These are phyloP conservation scores for Notolabrus celidotus DNA, from an alignment of 2,797 vertebrate species.

Conservation along the genomic window DNA sequence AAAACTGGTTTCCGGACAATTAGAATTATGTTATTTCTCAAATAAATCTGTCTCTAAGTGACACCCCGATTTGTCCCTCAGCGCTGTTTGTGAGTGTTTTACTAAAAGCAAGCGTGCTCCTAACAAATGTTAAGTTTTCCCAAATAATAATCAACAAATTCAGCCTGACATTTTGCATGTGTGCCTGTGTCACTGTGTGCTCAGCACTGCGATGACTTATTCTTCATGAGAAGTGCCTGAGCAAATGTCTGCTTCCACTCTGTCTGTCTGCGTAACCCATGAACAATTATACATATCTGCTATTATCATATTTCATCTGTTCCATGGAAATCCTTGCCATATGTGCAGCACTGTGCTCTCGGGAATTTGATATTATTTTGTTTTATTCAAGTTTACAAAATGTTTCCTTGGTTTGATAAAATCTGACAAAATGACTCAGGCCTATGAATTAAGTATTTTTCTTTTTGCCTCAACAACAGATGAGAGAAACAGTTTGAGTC, in stretches of 20 bases:
- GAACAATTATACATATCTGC: slow-evolving; percentile 37
- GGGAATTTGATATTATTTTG: slow-evolving; percentile 28
- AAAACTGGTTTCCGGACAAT: slow-evolving; percentile 64
- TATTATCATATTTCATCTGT: slow-evolving; percentile 40
- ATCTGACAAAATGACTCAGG: slow-evolving; percentile 49
- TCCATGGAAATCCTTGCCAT: slow-evolving; percentile 35
- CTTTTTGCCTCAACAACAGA: slow-evolving; percentile 17
- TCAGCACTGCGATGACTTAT: slow-evolving; percentile 9
- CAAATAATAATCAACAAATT: slow-evolving; percentile 15
- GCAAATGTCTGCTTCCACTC: slow-evolving; percentile 26
- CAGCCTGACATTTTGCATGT: slow-evolving; percentile 15
- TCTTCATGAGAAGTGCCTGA: background rate
- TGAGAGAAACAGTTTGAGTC: slow-evolving; percentile 13
- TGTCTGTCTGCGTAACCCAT: slow-evolving; percentile 37
- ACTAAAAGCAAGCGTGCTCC: background rate
- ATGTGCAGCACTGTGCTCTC: slow-evolving; percentile 28
- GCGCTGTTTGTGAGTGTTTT: slow-evolving; percentile 8
- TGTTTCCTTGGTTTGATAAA: slow-evolving; percentile 37
- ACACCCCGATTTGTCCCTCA: slow-evolving; percentile 34
- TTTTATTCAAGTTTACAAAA: slow-evolving; percentile 37
- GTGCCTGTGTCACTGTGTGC: slow-evolving; percentile 5
- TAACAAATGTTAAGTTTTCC: background rate
- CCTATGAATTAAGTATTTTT: slow-evolving; percentile 38
- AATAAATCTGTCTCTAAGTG: slow-evolving; percentile 44
- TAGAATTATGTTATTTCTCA: slow-evolving; percentile 52